These are phyloP conservation scores for Serranus cabrilla DNA, from an alignment of 2,797 vertebrate genomes.

Conservation along the genomic window DNA sequence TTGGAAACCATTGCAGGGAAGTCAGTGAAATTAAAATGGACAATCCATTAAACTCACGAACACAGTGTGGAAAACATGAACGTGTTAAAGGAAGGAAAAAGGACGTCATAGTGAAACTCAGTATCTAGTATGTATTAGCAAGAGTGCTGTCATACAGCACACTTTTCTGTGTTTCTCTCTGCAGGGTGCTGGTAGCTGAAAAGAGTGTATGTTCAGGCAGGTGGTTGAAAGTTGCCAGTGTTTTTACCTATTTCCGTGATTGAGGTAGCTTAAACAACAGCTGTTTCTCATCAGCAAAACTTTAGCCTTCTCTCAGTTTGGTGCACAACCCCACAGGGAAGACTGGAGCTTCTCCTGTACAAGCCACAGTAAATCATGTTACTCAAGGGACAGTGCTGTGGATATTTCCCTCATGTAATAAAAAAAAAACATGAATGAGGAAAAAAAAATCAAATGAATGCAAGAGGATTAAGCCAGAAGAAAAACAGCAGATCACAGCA, in stretches of 20 bases:
- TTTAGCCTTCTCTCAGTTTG: conserved; percentile 57
- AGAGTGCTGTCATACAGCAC: conserved; percentile 29
- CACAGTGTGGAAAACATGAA: conserved; percentile 68
- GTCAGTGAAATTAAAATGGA: conserved; percentile 70
- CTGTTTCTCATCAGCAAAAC: conserved; percentile 78
- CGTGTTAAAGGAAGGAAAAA: conserved; percentile 57
- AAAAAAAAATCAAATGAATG: conserved; percentile 41
- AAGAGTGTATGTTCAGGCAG: conserved; percentile 60
- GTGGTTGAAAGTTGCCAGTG: conserved; percentile 59
- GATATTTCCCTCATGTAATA: conserved; percentile 53
- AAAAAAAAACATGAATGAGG: conserved; percentile 22
- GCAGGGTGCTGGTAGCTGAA: conserved; percentile 35
- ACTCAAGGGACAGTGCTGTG: conserved; percentile 35
- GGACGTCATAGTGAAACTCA: conserved; percentile 58
- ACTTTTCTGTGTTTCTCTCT: conserved; percentile 38
- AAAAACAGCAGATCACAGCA: conserved; percentile 30
- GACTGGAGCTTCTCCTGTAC: conserved; percentile 56
- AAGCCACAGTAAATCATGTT: conserved; percentile 59
- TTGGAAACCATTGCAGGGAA: conserved; percentile 70
- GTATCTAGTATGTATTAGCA: conserved; percentile 55
- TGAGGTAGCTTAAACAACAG: conserved; percentile 59
- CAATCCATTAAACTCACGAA: conserved; percentile 66
- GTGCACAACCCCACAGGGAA: conserved; percentile 52
- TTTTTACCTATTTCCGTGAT: conserved; percentile 55
- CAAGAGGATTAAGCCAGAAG: conserved; percentile 26